Evolutionary conservation across 2,113 vertebrate genomes (phyloP).

Genomic region (Callaeas wilsoni): DNA sequence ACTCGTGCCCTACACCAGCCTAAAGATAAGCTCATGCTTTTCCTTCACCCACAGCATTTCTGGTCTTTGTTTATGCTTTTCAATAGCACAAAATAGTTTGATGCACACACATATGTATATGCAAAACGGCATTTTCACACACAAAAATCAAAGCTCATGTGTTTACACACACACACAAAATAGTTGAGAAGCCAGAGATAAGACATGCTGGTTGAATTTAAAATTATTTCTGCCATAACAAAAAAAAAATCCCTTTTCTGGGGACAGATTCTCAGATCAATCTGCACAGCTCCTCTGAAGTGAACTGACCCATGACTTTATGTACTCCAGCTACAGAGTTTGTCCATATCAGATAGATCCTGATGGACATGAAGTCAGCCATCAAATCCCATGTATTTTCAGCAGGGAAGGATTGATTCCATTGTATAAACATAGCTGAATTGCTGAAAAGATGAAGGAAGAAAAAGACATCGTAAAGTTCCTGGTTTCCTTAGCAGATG

Average conservation of each 20-base stretch:
- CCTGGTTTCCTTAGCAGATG: conserved; percentile 5
- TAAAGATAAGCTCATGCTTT: background rate
- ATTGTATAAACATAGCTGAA: background rate
- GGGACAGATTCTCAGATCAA: background rate
- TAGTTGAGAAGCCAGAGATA: background rate
- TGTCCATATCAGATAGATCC: background rate
- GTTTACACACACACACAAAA: background rate
- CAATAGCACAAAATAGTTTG: background rate
- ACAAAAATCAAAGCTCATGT: background rate
- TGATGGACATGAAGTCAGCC: background rate
- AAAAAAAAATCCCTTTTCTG: background rate
- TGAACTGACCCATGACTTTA: background rate
- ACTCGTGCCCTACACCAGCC: background rate
- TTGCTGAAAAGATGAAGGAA: background rate
- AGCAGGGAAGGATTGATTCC: background rate
- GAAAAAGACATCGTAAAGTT: background rate
- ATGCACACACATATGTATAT: too few species aligned
- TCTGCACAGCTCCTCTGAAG: background rate
- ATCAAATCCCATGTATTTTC: background rate
- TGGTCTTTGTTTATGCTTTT: background rate
- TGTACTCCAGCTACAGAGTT: background rate
- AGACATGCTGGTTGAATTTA: background rate
- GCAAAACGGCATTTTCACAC: background rate
- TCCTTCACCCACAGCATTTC: background rate
- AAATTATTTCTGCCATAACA: background rate